These are phyloP conservation scores for Sinodicranocentrus sp. DNA, from an alignment of 2,888 invertebrate species.

Conservation along the genomic window DNA sequence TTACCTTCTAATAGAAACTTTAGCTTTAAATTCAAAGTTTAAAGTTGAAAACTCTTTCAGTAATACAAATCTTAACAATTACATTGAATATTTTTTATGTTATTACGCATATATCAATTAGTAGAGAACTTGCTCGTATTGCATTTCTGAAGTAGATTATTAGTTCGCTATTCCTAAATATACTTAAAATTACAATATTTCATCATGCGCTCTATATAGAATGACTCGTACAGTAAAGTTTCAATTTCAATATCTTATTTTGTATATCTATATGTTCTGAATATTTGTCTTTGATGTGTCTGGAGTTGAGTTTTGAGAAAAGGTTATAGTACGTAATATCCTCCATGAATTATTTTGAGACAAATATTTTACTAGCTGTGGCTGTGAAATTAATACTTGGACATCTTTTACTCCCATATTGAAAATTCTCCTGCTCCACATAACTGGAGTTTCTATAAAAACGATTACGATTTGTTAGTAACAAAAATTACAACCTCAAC, in stretches of 20 bases:
- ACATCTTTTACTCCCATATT: background rate
- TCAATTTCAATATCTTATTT: too few species aligned
- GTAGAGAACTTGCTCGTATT: constrained; percentile 7
- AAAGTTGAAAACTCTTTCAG: constrained; percentile 6
- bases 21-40: background rate
- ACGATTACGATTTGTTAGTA: too few species aligned
- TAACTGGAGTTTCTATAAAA: too few species aligned
- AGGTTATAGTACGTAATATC: constrained; percentile 12
- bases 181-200: too few species aligned
- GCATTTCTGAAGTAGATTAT: constrained; percentile 22
- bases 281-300: constrained; percentile 66
- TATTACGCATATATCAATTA: constrained; percentile 25
- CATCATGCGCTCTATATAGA: too few species aligned
- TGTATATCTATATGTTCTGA: background rate
- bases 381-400: constrained; percentile 42
- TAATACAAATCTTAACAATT: constrained; percentile 33
- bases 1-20: background rate
- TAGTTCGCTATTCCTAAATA: too few species aligned
- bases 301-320: constrained; percentile 42
- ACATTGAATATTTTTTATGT: background rate
- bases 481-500: too few species aligned
- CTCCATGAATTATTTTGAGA: background rate
- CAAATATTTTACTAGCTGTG: constrained; percentile 35
- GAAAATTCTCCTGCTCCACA: background rate
- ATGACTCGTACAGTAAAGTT: too few species aligned